Evolutionary conservation across 2,113 vertebrate genomes (phyloP), one percentile per base, ranked within the genome.

Genomic region (Chloropsis cyanopogon): DNA sequence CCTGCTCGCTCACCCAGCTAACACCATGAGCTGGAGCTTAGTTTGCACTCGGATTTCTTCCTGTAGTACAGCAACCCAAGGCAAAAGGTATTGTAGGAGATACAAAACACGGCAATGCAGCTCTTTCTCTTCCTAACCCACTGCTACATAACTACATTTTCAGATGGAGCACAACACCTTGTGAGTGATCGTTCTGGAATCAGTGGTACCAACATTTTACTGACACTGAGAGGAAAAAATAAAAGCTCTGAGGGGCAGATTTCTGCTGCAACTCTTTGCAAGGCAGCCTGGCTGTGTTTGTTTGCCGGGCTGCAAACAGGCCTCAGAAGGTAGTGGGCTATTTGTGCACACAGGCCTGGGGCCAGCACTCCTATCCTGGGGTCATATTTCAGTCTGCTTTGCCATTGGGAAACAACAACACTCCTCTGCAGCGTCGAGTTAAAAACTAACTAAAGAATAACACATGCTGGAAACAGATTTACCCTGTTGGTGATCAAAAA

Each of bases 361-460:
- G 97, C 96, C 97, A 97, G 71, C 44, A 82, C 91, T 85, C 86
- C 92, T 88, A 73, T 91, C 96, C 64, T 87, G 90, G 96, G 92
- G 95, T 98, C 97, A 88, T 71, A 89, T 97, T 97, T 98, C 97
- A 97, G 57, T 35, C 76, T 12, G 59, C 91, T 94, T 68, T 68
- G 70, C 83, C 78, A 88, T 77, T 92, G 96, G 95, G 93, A 97
- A 94, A 93, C 82, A 71, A 90, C 95, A 92, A 70, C 41, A 81
- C 93, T 50, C 77, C 86, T 83, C 68, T 31, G 82, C 77, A 97
- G 78, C 35, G 53, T 37, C 64, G 71, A 79, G 91, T 95, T 96
- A 96, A 97, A 95, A 90, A 66, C 81, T 84, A 95, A 91, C 92
- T 87, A 54, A 71, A 64, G 68, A 46, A 68, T 35, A 86, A 66